These are phyloP conservation scores for Halocynthia roretzi DNA, from an alignment of 23 tunicate species.

Conservation along the genomic window DNA sequence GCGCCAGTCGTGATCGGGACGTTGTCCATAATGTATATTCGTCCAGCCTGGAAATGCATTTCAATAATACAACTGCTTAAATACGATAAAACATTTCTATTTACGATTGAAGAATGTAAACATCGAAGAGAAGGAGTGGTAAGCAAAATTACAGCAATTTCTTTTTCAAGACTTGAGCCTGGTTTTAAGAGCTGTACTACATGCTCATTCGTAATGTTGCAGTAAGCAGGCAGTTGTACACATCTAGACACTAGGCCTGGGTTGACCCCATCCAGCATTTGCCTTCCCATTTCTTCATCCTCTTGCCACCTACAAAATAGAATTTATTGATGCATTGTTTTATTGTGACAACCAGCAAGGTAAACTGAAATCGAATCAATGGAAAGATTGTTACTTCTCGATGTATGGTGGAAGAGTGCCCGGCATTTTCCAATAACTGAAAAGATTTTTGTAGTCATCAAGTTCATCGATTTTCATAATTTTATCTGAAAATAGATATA, in stretches of 20 bases:
- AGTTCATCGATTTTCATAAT: background rate
- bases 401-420: slow-evolving; percentile 3
- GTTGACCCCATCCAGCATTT: slow-evolving; percentile 22
- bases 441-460: slow-evolving; percentile 8
- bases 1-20: background rate
- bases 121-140: too few relatives aligned
- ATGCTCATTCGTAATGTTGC: slow-evolving; percentile 26
- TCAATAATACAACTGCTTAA: too few relatives aligned
- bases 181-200: slow-evolving; percentile 5
- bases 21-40: slow-evolving; percentile 29
- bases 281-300: slow-evolving; percentile 37
- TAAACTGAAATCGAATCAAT: too few relatives aligned
- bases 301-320: slow-evolving; percentile 20
- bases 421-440: slow-evolving; percentile 6
- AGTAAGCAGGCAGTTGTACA: slow-evolving; percentile 11
- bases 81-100: too few relatives aligned
- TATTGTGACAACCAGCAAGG: too few relatives aligned
- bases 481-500: too few relatives aligned
- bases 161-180: slow-evolving; percentile 13
- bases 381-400: background rate
- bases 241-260: slow-evolving; percentile 17
- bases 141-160: slow-evolving; percentile 13
- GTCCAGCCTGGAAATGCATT: slow-evolving; percentile 20
- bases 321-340: too few relatives aligned
- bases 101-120: too few relatives aligned